These are phyloP conservation scores for Salmo trutta DNA, from an alignment of 2,797 vertebrate species.

Conservation along the genomic window DNA sequence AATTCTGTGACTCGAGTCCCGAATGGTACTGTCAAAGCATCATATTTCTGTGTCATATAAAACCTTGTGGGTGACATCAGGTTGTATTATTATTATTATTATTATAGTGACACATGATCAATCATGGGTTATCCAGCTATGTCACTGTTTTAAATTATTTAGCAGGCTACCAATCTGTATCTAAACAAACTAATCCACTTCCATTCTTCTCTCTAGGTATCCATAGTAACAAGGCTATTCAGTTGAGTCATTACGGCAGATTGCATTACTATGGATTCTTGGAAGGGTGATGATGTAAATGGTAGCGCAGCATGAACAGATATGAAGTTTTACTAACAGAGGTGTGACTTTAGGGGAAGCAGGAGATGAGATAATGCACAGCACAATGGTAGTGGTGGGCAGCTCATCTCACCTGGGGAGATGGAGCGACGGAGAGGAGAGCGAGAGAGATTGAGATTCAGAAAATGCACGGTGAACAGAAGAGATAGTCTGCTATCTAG, in stretches of 20 bases:
- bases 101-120: constrained; percentile 5
- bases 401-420: constrained; percentile 52
- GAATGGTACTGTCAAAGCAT: not conserved
- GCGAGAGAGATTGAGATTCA: constrained; percentile 48
- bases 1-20: not conserved
- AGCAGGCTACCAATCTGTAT: no score
- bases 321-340: constrained; percentile 38
- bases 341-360: constrained; percentile 47
- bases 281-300: constrained; percentile 43
- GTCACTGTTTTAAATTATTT: no score
- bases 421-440: no score
- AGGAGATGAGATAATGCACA: constrained; percentile 41
- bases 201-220: no score
- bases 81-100: constrained; percentile 46
- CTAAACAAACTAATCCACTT: no score
- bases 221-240: constrained; percentile 38
- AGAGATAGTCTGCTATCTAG: constrained; percentile 36
- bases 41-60: not conserved
- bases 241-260: constrained; percentile 16
- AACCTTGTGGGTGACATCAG: not conserved
- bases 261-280: constrained; percentile 8
- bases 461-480: constrained; percentile 42
- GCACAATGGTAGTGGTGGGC: constrained; percentile 46
- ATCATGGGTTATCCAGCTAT: not conserved
- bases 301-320: constrained; percentile 20